These are phyloP conservation scores for Sylvilagus floridanus DNA, from an alignment of 2,797 vertebrate species.

Conservation along the genomic window DNA sequence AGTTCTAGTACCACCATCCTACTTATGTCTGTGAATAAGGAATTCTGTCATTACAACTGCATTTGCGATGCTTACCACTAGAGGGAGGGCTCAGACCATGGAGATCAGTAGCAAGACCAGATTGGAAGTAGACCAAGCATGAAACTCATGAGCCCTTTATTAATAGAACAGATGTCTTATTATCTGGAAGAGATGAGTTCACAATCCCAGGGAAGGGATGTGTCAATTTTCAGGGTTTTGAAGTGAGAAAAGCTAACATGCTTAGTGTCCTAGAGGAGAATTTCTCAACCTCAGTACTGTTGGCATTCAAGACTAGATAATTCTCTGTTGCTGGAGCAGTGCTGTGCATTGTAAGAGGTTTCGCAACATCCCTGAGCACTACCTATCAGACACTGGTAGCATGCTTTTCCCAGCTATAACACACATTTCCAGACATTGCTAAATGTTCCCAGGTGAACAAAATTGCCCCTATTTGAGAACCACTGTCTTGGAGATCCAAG, in stretches of 20 bases:
- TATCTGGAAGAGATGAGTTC: background rate
- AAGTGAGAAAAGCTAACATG: background rate
- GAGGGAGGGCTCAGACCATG: conserved; percentile 62
- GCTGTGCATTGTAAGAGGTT: background rate
- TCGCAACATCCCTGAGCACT: background rate
- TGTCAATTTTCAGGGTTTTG: background rate
- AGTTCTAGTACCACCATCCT: background rate
- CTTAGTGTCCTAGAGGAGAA: background rate
- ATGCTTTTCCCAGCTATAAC: background rate
- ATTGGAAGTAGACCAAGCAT: background rate
- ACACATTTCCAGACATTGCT: background rate
- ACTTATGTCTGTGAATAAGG: background rate
- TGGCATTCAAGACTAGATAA: background rate
- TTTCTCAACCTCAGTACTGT: background rate
- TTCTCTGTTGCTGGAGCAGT: background rate
- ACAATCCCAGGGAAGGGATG: background rate
- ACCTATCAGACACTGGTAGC: background rate
- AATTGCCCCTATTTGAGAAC: background rate
- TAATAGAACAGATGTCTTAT: conserved; percentile 6
- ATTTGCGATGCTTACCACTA: conserved; percentile 50
- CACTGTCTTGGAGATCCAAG: background rate
- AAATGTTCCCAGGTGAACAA: background rate
- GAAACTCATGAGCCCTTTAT: background rate
- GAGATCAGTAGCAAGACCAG: background rate
- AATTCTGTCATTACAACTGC: background rate